Conservation (phyloP, 2,888 invertebrate species). For the Coelopa pilipes region DNA sequence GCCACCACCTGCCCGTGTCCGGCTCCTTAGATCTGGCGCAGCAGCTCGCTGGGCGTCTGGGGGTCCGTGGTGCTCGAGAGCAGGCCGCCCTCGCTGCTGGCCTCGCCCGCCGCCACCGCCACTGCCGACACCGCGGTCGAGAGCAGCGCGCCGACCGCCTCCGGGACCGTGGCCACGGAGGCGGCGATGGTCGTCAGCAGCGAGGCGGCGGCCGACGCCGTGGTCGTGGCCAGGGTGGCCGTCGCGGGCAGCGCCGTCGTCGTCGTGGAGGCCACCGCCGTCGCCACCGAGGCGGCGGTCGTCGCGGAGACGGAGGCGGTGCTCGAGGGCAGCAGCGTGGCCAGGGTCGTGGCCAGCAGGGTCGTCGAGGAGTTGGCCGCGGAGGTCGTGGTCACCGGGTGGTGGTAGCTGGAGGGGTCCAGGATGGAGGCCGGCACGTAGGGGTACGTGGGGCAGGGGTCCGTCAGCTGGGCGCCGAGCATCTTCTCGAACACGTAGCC, state of each 20-base stretch:
- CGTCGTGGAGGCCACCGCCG: slow-evolving; percentile 44
- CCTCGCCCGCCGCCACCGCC: slow-evolving; percentile 45
- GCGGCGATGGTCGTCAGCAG: slow-evolving; percentile 45
- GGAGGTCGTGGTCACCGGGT: slow-evolving; percentile 46
- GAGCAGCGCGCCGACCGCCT: slow-evolving; percentile 56
- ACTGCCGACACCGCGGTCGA: slow-evolving; percentile 56
- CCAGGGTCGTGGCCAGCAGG: slow-evolving; percentile 49
- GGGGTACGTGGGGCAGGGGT: slow-evolving; percentile 67
- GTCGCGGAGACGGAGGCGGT: slow-evolving; percentile 40
- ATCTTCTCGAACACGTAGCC: slow-evolving; percentile 82
- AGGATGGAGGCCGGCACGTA: slow-evolving; percentile 51
- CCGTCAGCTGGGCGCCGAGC: slow-evolving; percentile 70
- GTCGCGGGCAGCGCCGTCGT: slow-evolving; percentile 44
- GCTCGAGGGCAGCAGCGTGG: slow-evolving; percentile 43
- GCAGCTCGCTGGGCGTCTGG: slow-evolving; percentile 57
- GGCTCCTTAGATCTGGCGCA: slow-evolving; percentile 54
- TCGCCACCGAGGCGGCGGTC: slow-evolving; percentile 39
- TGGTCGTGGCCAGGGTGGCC: slow-evolving; percentile 45
- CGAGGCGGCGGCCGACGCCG: slow-evolving; percentile 44
- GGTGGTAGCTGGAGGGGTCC: slow-evolving; percentile 49
- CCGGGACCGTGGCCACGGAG: slow-evolving; percentile 53
- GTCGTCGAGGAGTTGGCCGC: slow-evolving; percentile 57
- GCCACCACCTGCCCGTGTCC: too few species aligned
- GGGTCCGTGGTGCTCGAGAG: slow-evolving; percentile 57
- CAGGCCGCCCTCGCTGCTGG: slow-evolving; percentile 44